Conservation (phyloP, 2,113 vertebrate genomes). For the Microtus ochrogaster region DNA sequence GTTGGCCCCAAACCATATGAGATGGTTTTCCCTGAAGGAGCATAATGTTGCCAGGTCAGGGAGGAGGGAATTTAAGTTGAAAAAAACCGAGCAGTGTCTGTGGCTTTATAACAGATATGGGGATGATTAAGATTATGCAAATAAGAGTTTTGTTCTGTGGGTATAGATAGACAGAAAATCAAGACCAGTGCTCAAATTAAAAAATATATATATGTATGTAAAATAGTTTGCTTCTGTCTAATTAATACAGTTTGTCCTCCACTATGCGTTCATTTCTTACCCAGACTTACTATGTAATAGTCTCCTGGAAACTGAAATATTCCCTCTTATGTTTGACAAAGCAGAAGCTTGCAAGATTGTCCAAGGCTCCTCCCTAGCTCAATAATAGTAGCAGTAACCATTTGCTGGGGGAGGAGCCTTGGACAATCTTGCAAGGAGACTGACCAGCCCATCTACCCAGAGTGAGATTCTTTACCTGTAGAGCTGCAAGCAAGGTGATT, state of each 20-base stretch:
- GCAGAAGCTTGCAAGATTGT: neutral
- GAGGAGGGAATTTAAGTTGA: neutral
- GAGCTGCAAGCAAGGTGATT: too few species aligned
- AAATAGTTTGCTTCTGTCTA: constrained; percentile 69
- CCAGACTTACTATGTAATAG: neutral
- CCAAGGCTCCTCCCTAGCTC: neutral
- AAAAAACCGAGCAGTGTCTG: neutral
- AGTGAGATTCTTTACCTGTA: neutral
- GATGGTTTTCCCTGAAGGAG: neutral
- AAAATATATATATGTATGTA: neutral
- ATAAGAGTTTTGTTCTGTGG: neutral
- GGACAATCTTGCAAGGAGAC: too few species aligned
- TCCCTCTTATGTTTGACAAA: neutral
- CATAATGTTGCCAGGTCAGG: neutral
- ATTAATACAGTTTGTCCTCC: constrained; percentile 48
- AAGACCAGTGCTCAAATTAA: constrained; percentile 10
- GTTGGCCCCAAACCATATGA: constrained; percentile 25
- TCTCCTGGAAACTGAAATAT: neutral
- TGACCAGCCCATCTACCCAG: too few species aligned
- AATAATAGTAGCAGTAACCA: neutral
- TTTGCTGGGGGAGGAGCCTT: too few species aligned
- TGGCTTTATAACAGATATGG: neutral
- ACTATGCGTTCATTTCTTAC: constrained; percentile 54
- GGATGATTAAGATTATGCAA: neutral
- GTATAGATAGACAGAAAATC: constrained; percentile 53